Base-by-base conservation (phyloP, 1,140 invertebrate species). In the fruit fly (Drosophila melanogaster) region DNA sequence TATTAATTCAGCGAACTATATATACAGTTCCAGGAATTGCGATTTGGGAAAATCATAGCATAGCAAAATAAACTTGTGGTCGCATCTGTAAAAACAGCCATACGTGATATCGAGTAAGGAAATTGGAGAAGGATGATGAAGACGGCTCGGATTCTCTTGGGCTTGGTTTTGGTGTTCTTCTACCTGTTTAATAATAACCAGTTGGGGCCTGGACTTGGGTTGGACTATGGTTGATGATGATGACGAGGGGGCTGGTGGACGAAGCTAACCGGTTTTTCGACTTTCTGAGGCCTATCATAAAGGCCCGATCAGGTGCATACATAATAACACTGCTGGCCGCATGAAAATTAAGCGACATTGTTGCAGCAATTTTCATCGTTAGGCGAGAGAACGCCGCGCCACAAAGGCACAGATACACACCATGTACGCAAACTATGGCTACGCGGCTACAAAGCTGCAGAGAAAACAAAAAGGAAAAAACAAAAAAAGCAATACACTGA, bases 331-430 rank as follows among this genome's bases (percentile, higher is more conserved):
- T 44, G 56, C 47, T 50, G 35, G 55, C 59, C 66, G 60, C 54
- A 59, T 84, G 37, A 56, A 81, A 85, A 86, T 85, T 80, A 85
- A 70, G 72, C 57, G 50, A 84, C 66, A 65, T 86, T 84, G 81
- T 74, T 77, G 72, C 67, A 70, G 67, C 67, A 70, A 70, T 70
- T 70, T 70, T 70, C 54, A 57, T 57, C 35, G 41, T 83, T 79
- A 64, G 79, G 75, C 80, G 54, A 58, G 59, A 51, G 49, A 51
- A 58, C 56, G 43, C 56, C 37, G 44, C 56, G 26, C 64, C 64
- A 46, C 79, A 74, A 78, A 78, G 73, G 73, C 59, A 81, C 58
- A 78, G 69, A 79, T 56, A 64, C 49, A 71, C 38, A 71, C 67
- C 69, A 65, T 57, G 53, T 58, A 30, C 49, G 49, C 38, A 65